Base-by-base conservation (phyloP, 2,888 invertebrate genomes). In the Acrobasis repandana region DNA sequence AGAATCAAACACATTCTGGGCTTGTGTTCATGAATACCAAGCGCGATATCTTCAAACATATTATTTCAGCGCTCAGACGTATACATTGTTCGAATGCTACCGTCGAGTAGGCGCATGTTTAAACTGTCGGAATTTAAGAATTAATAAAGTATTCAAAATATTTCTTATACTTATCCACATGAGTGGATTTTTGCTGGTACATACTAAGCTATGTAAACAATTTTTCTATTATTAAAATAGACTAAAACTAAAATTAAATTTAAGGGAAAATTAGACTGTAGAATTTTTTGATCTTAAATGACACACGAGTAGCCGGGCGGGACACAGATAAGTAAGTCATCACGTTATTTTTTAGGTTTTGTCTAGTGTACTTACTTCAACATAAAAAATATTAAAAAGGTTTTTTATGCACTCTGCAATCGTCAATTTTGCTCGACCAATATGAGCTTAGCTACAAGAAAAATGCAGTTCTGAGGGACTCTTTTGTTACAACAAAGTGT, bases 21-120 rank as follows among this genome's bases (percentile, higher is more conserved):
- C 36, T 33, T 51, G 11, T 56, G 57, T 34, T 58, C 57, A 48
- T 58, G 36, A 49, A 49, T 58, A 58, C 48, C 33, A 48, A 57
- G 11, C 57, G 16, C 15, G 20, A 47, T 48, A 57, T 57, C 46
- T 57, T 15, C 16, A 43, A 33, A 57, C 47, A 47, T 28, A 18
- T n/a, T 33, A 48, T 18, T 48, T 48, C 48, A 16, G 18, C 18
- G 48, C 34, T 20, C 28, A 14, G 43, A 43, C n/a, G 43, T n/a
- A n/a, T 14, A 43, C 43, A 43, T 43, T 43, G 43, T 11, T 11
- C 43, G 43, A 43, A 43, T 43, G 43, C 2, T 11, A 14, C 1
- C 1, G 43, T 11, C 43, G 43, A 43, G 43, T 43, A 43, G 4
- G 14, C 43, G 43, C 5, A n/a, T 43, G 43, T 2, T 10, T 14